Evolutionary conservation across 2,888 invertebrate genomes (phyloP), one percentile per base, ranked within the genome.

Genomic region (Eumerus sabulonum): DNA sequence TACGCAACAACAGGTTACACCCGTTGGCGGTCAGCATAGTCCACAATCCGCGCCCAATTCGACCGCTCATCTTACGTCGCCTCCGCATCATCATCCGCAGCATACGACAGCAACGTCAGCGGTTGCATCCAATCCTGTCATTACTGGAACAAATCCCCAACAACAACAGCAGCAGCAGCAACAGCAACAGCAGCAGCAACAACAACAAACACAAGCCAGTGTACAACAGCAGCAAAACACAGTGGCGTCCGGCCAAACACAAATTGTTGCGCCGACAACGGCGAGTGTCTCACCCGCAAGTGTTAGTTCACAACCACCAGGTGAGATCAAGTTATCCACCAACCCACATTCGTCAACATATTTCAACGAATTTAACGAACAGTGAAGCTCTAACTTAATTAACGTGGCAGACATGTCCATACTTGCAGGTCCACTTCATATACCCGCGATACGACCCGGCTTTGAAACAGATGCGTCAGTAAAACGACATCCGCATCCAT

Each of bases 391-490:
- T 70, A 56, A 79, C 70, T 50, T 70, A 60, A 62, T 67, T 83
- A 82, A 82, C 72, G 79, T 27, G 27, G 27, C 82, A 87, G 93
- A 89, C 92, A 94, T 74, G 93, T 93, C 76, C 83, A 86, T 89
- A 83, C 86, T 88, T 86, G 85, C 87, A 88, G 95, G 95, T 82
- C 94, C 94, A 74, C 91, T 96, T 82, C 96, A 96, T 91, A 96
- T 96, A 90, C 96, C 96, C 83, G 96, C 96, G 86, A 96, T 96
- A 90, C 92, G 96, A 86, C 90, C 91, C 70, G 91, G 90, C 84
- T 93, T 91, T 87, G 91, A 89, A 82, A 83, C 88, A 76, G 89
- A 89, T 84, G 87, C 88, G 71, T 87, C 89, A 67, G 89, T 88
- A 50, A 89, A 89, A 82, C 85, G 89, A 82, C 89, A 88, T 84